phyloP scores from a whole-genome alignment of 2,888 invertebrate species.

The Elegia similella region DNA sequence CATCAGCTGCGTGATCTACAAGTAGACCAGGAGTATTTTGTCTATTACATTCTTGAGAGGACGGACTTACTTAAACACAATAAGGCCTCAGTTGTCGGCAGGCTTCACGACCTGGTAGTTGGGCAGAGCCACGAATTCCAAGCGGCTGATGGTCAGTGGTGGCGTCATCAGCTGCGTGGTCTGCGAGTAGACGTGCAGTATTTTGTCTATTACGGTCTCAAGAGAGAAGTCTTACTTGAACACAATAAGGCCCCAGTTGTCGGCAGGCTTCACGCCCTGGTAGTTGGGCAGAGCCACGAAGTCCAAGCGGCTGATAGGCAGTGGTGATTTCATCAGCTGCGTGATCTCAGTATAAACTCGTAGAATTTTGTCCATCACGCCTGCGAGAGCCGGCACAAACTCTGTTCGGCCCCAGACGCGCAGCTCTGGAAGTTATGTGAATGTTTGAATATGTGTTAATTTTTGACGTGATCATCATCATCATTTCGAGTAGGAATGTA shows the following conservation, averaged over 20 bases:
- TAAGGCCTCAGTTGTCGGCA: slow-evolving; percentile 90
- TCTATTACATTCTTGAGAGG: slow-evolving; percentile 42
- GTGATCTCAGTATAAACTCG: slow-evolving; percentile 82
- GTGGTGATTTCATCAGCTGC: slow-evolving; percentile 83
- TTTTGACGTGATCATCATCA: no score
- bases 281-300: slow-evolving; percentile 88
- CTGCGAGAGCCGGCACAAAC: slow-evolving; percentile 80
- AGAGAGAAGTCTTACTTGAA: slow-evolving; percentile 83
- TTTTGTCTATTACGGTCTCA: slow-evolving; percentile 66
- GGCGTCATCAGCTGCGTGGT: slow-evolving; percentile 84
- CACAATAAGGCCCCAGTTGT: slow-evolving; percentile 90
- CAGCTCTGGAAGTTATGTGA: slow-evolving; percentile 54
- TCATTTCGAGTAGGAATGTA: no score
- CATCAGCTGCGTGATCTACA: slow-evolving; percentile 84
- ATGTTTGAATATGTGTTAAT: neutral
- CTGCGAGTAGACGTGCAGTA: slow-evolving; percentile 79
- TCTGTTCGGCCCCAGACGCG: slow-evolving; percentile 85
- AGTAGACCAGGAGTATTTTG: slow-evolving; percentile 81
- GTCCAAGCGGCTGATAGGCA: slow-evolving; percentile 86
- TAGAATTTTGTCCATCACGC: slow-evolving; percentile 81
- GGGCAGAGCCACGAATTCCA: slow-evolving; percentile 89
- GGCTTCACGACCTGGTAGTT: slow-evolving; percentile 86
- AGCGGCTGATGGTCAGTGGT: slow-evolving; percentile 84
- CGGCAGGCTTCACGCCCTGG: slow-evolving; percentile 86
- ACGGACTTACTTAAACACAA: slow-evolving; percentile 87